Evolutionary conservation across 2,797 vertebrate genomes (phyloP).

Genomic region (Sebastes melanostomus): DNA sequence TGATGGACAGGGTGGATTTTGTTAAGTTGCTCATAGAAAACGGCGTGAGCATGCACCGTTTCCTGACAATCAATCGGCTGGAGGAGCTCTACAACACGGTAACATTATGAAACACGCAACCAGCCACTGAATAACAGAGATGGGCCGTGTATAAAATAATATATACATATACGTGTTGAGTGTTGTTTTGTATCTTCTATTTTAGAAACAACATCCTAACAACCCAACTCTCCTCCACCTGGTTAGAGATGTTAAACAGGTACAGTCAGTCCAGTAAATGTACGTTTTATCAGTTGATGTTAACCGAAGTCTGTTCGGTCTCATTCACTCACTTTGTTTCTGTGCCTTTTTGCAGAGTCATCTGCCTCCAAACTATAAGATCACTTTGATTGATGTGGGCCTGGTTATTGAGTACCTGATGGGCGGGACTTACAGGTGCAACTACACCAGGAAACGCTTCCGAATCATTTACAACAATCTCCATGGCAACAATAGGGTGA

Average conservation of each 20-base stretch:
- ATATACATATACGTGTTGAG: background rate
- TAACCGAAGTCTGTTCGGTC: background rate
- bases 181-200: background rate
- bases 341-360: conserved; percentile 85
- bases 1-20: conserved; percentile 99
- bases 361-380: conserved; percentile 97
- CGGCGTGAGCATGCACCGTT: conserved; percentile 99
- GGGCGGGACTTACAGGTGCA: conserved; percentile 98
- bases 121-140: background rate
- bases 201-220: conserved; percentile 93
- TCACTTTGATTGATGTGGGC: conserved; percentile 96
- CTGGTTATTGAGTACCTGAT: conserved; percentile 97
- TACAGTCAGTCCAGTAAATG: conserved; percentile 49
- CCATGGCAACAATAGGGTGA: conserved; percentile 92
- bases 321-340: background rate
- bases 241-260: conserved; percentile 97
- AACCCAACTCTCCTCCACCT: conserved; percentile 96
- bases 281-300: background rate
- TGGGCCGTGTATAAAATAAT: background rate
- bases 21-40: conserved; percentile 99
- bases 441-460: conserved; percentile 96
- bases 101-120: conserved; percentile 25
- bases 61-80: conserved; percentile 94
- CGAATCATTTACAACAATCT: conserved; percentile 98
- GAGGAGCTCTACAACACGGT: conserved; percentile 99